phyloP scores from a whole-genome alignment of 2,797 vertebrate species.

The Oreonectes daqikongensis region DNA sequence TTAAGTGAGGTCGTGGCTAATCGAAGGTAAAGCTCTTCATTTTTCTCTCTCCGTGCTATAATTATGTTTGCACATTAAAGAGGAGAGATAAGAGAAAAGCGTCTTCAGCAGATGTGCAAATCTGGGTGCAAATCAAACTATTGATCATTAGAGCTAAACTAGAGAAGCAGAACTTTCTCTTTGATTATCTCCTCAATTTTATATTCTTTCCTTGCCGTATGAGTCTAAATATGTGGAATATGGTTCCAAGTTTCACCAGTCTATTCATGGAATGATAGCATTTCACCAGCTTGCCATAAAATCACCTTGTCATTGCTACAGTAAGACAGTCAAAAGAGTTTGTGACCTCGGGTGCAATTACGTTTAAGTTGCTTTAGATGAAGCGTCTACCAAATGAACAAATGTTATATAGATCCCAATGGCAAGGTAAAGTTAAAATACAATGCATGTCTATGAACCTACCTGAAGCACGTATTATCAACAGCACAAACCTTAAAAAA shows the following conservation, averaged over 20 bases:
- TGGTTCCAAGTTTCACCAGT: constrained; percentile 19
- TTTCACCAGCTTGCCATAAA: constrained; percentile 56
- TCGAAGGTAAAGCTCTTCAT: constrained; percentile 60
- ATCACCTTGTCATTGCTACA: constrained; percentile 58
- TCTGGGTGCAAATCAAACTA: constrained; percentile 46
- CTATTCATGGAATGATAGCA: background rate
- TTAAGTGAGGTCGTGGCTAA: constrained; percentile 60
- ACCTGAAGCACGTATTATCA: background rate
- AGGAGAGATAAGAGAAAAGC: constrained; percentile 54
- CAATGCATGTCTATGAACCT: background rate
- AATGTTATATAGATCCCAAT: background rate
- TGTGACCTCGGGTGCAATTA: background rate
- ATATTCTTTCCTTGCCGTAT: background rate
- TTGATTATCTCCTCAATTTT: constrained; percentile 30
- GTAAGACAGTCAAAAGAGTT: constrained; percentile 53
- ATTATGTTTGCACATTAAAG: constrained; percentile 64
- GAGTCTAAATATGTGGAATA: background rate
- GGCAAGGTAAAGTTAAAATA: too few species aligned
- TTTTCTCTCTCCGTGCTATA: constrained; percentile 37
- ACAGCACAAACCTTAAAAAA: background rate
- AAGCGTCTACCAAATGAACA: background rate
- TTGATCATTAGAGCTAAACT: constrained; percentile 54
- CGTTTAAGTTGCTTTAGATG: background rate
- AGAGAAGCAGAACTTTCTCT: constrained; percentile 12
- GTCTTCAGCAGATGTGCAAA: constrained; percentile 44